Evolutionary conservation across 2,888 invertebrate species (phyloP).

Genomic region (Clivina fossor): DNA sequence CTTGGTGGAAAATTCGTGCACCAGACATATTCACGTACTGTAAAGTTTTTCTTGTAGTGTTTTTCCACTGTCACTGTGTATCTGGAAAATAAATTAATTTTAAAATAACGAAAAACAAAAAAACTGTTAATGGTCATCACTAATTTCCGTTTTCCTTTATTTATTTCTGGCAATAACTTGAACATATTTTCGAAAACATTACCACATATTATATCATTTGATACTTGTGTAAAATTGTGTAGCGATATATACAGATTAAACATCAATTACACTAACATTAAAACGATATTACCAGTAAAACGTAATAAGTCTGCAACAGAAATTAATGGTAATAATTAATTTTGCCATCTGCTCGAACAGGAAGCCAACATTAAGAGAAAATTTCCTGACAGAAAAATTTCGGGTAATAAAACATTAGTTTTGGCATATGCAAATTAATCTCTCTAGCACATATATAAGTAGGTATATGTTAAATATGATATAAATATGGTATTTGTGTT

Average conservation of each 20-base stretch:
- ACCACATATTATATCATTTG: not conserved
- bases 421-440: too few species aligned
- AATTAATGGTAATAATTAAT: too few species aligned
- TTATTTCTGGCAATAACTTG: not conserved
- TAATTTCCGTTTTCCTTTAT: not conserved
- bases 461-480: too few species aligned
- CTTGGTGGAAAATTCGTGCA: conserved; percentile 79
- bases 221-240: not conserved
- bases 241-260: not conserved
- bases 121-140: not conserved
- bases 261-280: too few species aligned
- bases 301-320: too few species aligned
- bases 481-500: conserved; percentile 51
- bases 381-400: too few species aligned
- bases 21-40: conserved; percentile 73
- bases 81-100: conserved; percentile 52
- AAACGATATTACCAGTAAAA: too few species aligned
- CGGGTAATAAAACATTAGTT: too few species aligned
- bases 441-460: too few species aligned
- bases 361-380: too few species aligned
- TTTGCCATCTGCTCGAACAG: too few species aligned
- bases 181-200: not conserved
- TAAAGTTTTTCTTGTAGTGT: conserved; percentile 58
- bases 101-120: not conserved
- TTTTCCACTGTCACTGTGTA: conserved; percentile 69